These are phyloP conservation scores for Elysia crispata DNA, from an alignment of 2,888 invertebrate genomes.

Conservation along the genomic window DNA sequence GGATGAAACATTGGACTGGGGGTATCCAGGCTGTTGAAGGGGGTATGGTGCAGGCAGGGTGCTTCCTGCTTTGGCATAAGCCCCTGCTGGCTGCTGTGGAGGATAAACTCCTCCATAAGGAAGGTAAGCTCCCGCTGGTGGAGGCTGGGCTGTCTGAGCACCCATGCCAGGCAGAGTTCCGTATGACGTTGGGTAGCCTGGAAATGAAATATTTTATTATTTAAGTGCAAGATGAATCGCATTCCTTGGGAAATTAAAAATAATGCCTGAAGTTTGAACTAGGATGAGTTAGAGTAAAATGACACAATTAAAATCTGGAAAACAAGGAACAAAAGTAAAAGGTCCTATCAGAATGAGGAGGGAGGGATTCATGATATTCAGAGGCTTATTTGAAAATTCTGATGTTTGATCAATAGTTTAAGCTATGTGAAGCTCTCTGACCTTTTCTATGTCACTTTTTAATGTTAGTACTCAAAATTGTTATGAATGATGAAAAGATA, in stretches of 20 bases:
- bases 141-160: not conserved
- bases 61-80: constrained; percentile 34
- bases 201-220: not conserved
- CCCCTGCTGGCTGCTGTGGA: constrained; percentile 33
- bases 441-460: no score
- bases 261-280: no score
- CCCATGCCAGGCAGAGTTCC: constrained; percentile 17
- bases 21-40: constrained; percentile 42
- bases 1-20: constrained; percentile 48
- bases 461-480: no score
- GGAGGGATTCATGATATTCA: no score
- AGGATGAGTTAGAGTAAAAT: no score
- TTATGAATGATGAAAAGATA: no score
- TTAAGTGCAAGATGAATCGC: not conserved
- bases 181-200: constrained; percentile 41
- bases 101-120: not conserved
- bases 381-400: no score
- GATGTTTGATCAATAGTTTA: no score
- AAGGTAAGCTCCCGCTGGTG: constrained; percentile 33
- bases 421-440: no score
- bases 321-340: no score
- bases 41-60: not conserved
- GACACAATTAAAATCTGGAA: no score
- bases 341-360: no score
- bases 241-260: not conserved